These are phyloP conservation scores for Heliopora coerulea DNA, from an alignment of 92 coral and sea anemone species.

Conservation along the genomic window DNA sequence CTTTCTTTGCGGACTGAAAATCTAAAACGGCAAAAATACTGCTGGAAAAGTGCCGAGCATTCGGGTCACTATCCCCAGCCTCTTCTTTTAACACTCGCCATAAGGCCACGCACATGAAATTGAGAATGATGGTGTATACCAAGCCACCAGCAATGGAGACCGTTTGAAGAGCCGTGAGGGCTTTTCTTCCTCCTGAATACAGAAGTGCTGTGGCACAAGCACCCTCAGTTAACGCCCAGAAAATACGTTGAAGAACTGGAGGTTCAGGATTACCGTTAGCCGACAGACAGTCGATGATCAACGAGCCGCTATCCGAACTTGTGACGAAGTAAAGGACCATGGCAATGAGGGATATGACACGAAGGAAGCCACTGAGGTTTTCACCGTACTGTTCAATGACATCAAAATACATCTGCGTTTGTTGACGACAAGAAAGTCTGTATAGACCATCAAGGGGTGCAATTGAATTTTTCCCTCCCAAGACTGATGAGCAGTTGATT, in stretches of 20 bases:
- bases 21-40: constrained; percentile 63
- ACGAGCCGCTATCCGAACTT: constrained; percentile 40
- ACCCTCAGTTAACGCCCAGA: constrained; percentile 57
- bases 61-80: constrained; percentile 64
- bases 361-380: constrained; percentile 32
- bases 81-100: constrained; percentile 76
- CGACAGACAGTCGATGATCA: constrained; percentile 38
- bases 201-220: constrained; percentile 77
- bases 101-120: constrained; percentile 69
- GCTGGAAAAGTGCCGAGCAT: constrained; percentile 60
- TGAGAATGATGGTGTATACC: constrained; percentile 68
- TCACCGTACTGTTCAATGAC: constrained; percentile 38
- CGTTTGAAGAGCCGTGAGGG: constrained; percentile 74
- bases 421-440: constrained; percentile 41
- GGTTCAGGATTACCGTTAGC: constrained; percentile 46
- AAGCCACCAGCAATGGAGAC: constrained; percentile 74
- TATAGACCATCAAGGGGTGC: constrained; percentile 40
- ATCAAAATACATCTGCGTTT: constrained; percentile 49
- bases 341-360: constrained; percentile 27
- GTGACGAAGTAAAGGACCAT: constrained; percentile 40
- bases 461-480: constrained; percentile 33
- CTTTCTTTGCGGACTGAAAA: constrained; percentile 46
- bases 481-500: constrained; percentile 37
- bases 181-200: constrained; percentile 67
- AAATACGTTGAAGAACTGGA: constrained; percentile 35